Base-by-base conservation (phyloP, 1,140 invertebrate genomes). In the Drosophila eugracilis region DNA sequence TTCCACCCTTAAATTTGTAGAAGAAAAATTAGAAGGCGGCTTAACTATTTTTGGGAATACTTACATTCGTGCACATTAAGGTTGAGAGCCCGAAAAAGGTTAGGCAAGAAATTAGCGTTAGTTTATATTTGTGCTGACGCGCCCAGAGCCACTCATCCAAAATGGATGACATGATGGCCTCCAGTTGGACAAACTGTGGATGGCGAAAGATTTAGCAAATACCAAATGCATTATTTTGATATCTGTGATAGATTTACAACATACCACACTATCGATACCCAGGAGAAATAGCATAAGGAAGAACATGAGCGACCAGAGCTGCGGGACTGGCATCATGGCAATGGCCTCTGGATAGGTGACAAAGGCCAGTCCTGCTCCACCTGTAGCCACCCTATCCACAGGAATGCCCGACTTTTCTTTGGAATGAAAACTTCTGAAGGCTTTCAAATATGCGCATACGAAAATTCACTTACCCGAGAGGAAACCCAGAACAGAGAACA, bases 281-380 rank as follows among this genome's bases (percentile, higher is more conserved):
- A 99, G 94, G 50, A 98, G 95, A 69, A 99, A 96, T 17, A 99
- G 92, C 98, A 99, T 99, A 12, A 96, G 91, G 91, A 99, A 99
- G 92, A 99, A 99, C 1, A 98, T 92, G 0, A 97, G 91, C 0
- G 97, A 94, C 97, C 98, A 99, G 24, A 98, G 92, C 78, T 97
- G 96, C 0, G 97, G 95, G 22, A 96, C 94, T 0, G 98, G 97
- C 66, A 99, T 92, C 90, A 96, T 96, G 0, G 96, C 94, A 21
- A 98, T 96, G 0, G 97, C 97, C 88, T 98, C 96, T 0, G 97
- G 97, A 92, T 98, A 98, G 0, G 97, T 97, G 65, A 98, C 94
- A 89, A 98, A 99, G 17, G 97, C 97, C 19, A 99, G 91, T 0
- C 97, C 96, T 5, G 97, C 96, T 24, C 97, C 98, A 78, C 97